These are phyloP conservation scores for Phalacrocorax pelagicus DNA, from an alignment of 2,113 vertebrate species.

Conservation along the genomic window DNA sequence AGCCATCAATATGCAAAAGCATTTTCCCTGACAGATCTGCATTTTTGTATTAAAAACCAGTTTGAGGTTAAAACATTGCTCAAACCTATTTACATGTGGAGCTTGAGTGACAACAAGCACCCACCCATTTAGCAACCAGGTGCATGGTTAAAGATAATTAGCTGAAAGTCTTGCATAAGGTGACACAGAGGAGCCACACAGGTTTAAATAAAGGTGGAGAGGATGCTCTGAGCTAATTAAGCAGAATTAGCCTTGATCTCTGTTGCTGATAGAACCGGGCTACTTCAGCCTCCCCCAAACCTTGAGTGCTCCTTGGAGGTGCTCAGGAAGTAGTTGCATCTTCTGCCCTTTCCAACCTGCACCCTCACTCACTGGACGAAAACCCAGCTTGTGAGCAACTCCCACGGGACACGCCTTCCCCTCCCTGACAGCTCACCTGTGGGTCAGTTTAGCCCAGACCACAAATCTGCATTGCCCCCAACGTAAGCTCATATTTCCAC, in stretches of 20 bases:
- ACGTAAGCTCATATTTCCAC: fast-evolving
- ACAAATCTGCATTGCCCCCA: not conserved
- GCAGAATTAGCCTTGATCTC: not conserved
- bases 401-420: not conserved
- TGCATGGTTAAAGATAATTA: not conserved
- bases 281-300: not conserved
- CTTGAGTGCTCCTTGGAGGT: not conserved
- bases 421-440: not conserved
- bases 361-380: not conserved
- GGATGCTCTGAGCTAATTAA: not conserved
- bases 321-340: not conserved
- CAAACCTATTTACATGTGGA: not conserved
- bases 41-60: not conserved
- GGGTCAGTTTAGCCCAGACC: not conserved
- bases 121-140: fast-evolving
- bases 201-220: not conserved
- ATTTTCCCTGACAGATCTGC: not conserved
- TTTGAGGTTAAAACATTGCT: not conserved
- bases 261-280: fast-evolving
- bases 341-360: not conserved
- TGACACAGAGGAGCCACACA: not conserved
- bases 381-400: not conserved
- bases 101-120: not conserved
- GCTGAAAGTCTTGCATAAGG: not conserved
- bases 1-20: not conserved